Evolutionary conservation across 2,113 vertebrate species (phyloP).

Genomic region (Trogon surrucura): DNA sequence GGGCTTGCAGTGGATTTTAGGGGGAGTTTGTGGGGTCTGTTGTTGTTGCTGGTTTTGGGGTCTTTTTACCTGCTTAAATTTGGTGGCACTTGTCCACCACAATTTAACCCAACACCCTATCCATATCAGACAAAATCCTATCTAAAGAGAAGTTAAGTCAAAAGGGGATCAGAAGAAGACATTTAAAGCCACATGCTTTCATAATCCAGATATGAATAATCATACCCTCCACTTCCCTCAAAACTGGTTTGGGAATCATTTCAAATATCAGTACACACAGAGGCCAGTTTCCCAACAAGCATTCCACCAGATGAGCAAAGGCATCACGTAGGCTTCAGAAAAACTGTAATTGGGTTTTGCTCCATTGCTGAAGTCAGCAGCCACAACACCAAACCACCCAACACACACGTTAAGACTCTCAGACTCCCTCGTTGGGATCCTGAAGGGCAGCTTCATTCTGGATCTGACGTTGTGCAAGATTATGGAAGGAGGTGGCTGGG

Average conservation of each 20-base stretch:
- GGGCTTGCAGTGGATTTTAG: background rate
- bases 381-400: fast-evolving
- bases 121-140: background rate
- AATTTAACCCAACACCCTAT: background rate
- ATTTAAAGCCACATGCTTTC: background rate
- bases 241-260: background rate
- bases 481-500: background rate
- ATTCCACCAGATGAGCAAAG: background rate
- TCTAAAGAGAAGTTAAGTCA: background rate
- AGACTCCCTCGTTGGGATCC: background rate
- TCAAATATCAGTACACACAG: background rate
- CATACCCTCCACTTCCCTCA: background rate
- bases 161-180: background rate
- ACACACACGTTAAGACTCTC: background rate
- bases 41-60: fast-evolving
- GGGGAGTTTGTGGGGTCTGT: fast-evolving
- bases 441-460: background rate
- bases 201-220: background rate
- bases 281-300: background rate
- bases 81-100: background rate
- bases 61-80: background rate
- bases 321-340: background rate
- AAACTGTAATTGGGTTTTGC: too few species aligned
- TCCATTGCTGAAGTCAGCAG: too few species aligned
- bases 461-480: background rate